Conservation (phyloP, 1,140 invertebrate genomes). For the Oncopodura yosiiana region DNA sequence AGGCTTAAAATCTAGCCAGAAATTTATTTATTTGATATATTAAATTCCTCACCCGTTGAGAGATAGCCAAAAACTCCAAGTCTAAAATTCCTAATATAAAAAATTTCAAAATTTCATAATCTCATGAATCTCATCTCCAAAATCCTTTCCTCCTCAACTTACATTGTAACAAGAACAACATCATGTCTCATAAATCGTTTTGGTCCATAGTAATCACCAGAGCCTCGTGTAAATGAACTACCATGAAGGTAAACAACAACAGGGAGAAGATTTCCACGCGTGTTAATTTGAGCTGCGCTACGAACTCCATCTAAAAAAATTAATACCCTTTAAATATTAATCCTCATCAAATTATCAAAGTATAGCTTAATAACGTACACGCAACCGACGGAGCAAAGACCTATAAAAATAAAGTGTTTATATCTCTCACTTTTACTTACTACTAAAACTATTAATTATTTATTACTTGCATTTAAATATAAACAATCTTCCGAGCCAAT, state of each 20-base stretch:
- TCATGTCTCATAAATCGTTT: constrained; percentile 39
- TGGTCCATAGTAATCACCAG: constrained; percentile 31
- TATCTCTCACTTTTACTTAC: background rate
- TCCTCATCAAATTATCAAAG: background rate
- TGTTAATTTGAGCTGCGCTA: constrained; percentile 15
- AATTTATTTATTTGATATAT: too few relatives aligned
- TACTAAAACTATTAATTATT: background rate
- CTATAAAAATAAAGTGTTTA: background rate
- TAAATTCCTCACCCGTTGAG: constrained; percentile 34
- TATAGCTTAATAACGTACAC: background rate
- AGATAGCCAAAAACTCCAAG: constrained; percentile 39
- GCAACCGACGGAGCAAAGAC: background rate
- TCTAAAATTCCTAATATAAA: constrained; percentile 49
- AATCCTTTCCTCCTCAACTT: too few relatives aligned
- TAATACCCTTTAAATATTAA: background rate
- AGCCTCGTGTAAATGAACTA: constrained; percentile 25
- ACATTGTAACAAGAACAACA: constrained; percentile 46
- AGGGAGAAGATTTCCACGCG: constrained; percentile 19
- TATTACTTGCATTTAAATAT: constrained; percentile 17
- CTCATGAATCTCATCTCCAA: too few relatives aligned
- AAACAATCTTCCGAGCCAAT: constrained; percentile 22
- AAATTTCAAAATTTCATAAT: too few relatives aligned
- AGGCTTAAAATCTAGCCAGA: too few relatives aligned
- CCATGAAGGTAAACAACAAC: constrained; percentile 36
- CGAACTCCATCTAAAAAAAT: background rate